A percentile compares a stretch with the other conserved stretches of the same genome.
Evolutionary conservation across 1,140 invertebrate species (phyloP).

Genomic region (Schlechtendalia chinensis): DNA sequence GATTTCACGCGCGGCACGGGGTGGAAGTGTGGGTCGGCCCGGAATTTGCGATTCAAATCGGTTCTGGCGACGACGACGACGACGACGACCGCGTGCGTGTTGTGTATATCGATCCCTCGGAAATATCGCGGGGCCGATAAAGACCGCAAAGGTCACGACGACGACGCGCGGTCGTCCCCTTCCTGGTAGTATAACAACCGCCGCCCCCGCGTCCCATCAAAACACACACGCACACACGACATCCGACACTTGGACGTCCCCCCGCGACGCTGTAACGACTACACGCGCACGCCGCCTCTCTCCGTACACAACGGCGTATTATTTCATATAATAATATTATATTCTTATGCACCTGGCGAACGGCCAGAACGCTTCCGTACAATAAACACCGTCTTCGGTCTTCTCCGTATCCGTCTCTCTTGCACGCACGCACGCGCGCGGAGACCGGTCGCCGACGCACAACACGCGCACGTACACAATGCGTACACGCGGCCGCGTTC

Average conservation of each 20-base stretch:
- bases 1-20: neutral
- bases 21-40: neutral
- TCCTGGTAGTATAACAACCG: neutral
- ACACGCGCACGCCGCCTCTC: no score
- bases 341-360: conserved; percentile 20
- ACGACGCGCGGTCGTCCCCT: neutral
- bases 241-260: neutral
- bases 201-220: neutral
- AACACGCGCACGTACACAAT: neutral
- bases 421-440: neutral
- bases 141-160: conserved; percentile 40
- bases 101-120: conserved; percentile 44
- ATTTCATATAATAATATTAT: no score
- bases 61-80: neutral
- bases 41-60: conserved; percentile 46
- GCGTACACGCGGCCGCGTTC: neutral
- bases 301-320: neutral
- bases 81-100: neutral
- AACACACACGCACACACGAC: no score
- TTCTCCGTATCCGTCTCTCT: neutral
- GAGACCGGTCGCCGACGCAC: neutral
- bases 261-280: no score
- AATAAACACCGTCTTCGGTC: neutral
- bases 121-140: conserved; percentile 47
- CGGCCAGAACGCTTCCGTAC: conserved; percentile 46